Evolutionary conservation across 2,888 invertebrate species (phyloP).

Genomic region (Ernsta delagoae): DNA sequence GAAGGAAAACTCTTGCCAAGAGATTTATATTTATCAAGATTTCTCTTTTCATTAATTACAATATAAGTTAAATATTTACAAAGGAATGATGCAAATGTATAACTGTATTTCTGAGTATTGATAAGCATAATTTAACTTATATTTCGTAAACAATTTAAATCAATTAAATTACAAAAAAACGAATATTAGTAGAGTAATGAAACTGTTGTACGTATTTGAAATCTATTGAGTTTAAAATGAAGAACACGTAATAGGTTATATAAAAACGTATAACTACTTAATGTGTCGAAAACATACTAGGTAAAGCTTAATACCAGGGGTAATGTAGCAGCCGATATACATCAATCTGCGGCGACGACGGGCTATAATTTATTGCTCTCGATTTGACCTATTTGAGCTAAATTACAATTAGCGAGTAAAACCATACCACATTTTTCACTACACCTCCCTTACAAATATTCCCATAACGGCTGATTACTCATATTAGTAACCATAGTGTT

Average conservation of each 20-base stretch:
- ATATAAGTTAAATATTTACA: slow-evolving; percentile 2
- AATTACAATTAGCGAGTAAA: slow-evolving; percentile 39
- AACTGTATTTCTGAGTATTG: too few relatives aligned
- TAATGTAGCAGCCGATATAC: not conserved
- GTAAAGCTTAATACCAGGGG: not conserved
- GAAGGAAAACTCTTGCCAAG: not conserved
- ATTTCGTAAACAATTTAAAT: too few relatives aligned
- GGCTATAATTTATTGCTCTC: slow-evolving; percentile 42
- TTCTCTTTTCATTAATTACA: not conserved
- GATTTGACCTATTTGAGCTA: slow-evolving; percentile 27
- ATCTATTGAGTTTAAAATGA: too few relatives aligned
- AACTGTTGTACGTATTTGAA: too few relatives aligned
- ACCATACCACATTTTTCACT: slow-evolving; percentile 16
- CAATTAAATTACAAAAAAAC: too few relatives aligned
- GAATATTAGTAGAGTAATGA: too few relatives aligned
- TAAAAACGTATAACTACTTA: not conserved
- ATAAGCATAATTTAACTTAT: too few relatives aligned
- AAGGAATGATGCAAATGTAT: not conserved
- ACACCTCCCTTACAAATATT: slow-evolving; percentile 24
- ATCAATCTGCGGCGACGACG: slow-evolving; percentile 37
- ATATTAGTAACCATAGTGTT: slow-evolving; percentile 13
- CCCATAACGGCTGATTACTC: slow-evolving; percentile 24
- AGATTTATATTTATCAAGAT: not conserved
- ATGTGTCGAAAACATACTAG: not conserved
- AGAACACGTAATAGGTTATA: too few relatives aligned